Evolutionary conservation across 1,140 invertebrate species (phyloP), one percentile per base, ranked within the genome.

Genomic region (Eumeta japonica): DNA sequence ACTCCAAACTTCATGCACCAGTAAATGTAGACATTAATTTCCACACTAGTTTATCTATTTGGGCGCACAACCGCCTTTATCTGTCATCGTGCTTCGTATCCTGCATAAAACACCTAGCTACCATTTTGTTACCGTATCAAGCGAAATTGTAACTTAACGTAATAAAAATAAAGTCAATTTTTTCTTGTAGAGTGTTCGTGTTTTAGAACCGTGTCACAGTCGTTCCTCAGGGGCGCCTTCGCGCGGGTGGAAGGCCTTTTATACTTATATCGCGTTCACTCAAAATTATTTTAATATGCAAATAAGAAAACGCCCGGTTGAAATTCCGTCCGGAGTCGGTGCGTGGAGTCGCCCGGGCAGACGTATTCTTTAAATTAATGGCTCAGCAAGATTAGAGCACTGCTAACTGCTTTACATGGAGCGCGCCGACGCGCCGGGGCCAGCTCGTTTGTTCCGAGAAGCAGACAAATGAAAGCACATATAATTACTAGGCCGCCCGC

Each of bases 11-110:
- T 74, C 66, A 74, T 74, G 70, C 70, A 71, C 64, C 64, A 70
- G 70, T 74, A 66, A 74, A 74, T 70, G 62, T 64, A 71, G 70
- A 71, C 70, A 74, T 74, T 74, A 70, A 71, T 74, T 71, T 74
- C 64, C 62, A 74, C 70, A 67, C 70, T 67, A 74, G 52, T 70
- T 71, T 74, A 71, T 71, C 70, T 71, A 70, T 71, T 74, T 74
- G 68, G 68, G 68, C 55, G 57, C 63, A 62, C 66, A 67, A 54
- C 58, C 63, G 64, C 62, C 62, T 74, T 74, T 74, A 74, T 74
- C 66, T 74, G 63, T 74, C 66, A 74, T 74, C 66, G 53, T 74
- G 68, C 52, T 54, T 40, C 33, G 56, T 46, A 42, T 55, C 46
- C n/a, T n/a, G n/a, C n/a, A n/a, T n/a, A n/a, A n/a, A n/a, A n/a